Percentiles rank a stretch among this genome's conserved stretches.
Evolutionary conservation across 1,140 invertebrate genomes (phyloP).

Genomic region (Marisa cornuarietis): DNA sequence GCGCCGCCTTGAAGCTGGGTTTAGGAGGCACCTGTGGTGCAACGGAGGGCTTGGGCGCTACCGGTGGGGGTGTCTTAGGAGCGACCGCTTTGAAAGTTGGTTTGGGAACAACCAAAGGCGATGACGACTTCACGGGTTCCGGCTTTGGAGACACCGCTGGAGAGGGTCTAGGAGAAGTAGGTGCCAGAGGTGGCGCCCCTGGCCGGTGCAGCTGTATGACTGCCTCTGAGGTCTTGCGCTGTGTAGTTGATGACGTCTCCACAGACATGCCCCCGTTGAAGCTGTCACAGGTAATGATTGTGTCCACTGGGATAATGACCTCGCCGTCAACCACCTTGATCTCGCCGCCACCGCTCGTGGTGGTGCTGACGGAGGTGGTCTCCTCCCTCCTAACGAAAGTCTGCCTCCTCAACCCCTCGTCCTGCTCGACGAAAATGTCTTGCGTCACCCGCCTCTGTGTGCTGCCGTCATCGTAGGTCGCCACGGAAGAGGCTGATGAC

Average conservation of each 20-base stretch:
- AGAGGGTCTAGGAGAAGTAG: not conserved
- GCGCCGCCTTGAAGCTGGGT: not conserved
- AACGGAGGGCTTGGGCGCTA: slow-evolving; percentile 11
- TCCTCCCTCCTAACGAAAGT: slow-evolving; percentile 21
- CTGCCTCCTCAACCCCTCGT: slow-evolving; percentile 14
- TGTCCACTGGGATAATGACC: not conserved
- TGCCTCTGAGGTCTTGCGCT: not conserved
- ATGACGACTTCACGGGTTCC: not conserved
- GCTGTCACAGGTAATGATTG: not conserved
- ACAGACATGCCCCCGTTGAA: no score
- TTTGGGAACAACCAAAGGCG: not conserved
- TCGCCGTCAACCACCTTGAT: not conserved
- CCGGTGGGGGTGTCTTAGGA: slow-evolving; percentile 1
- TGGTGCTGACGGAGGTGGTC: slow-evolving; percentile 17
- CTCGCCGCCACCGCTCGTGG: not conserved
- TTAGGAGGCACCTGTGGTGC: slow-evolving; percentile 9
- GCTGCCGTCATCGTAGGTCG: slow-evolving; percentile 25
- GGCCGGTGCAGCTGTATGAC: not conserved
- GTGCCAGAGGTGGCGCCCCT: not conserved
- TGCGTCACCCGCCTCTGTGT: slow-evolving; percentile 23
- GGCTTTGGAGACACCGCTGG: slow-evolving; percentile 17
- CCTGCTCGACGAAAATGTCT: slow-evolving; percentile 18
- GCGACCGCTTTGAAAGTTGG: slow-evolving; percentile 19
- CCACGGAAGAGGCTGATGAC: slow-evolving; percentile 1
- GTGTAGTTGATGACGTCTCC: not conserved